Evolutionary conservation across 2,113 vertebrate genomes (phyloP), one percentile per base, ranked within the genome.

Genomic region (Sapajus apella): DNA sequence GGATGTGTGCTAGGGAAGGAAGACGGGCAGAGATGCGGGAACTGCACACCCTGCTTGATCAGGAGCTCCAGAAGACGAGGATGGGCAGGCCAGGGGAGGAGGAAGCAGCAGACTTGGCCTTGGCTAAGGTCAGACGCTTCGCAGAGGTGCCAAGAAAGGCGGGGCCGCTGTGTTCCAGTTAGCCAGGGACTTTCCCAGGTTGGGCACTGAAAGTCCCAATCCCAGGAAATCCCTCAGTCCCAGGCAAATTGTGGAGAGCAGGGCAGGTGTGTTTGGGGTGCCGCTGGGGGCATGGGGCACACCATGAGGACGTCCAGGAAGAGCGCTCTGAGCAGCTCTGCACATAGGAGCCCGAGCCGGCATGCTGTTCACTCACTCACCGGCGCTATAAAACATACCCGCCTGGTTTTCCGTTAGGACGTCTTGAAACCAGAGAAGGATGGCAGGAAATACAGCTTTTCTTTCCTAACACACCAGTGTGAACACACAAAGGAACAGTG

Each of bases 331-430:
- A 37, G 50, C 52, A 56, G 52, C 18, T 56, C 79, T 56, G 79
- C 1, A 23, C 52, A 27, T 5, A 1, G 5, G 23, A 58, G 79
- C 50, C 20, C n/a, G 16, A 2, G 2, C 3, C 1, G 0, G 35
- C 27, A 8, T 9, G 76, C 76, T 50, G 6, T 16, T 47, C 9
- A 35, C 4, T 37, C 52, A 2, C 6, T 2, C 52, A 8, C 21
- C 1, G 2, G 25, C 16, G 21, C 25, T 40, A 5, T 61, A 27
- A 82, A 12, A 23, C 12, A 0, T 37, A 37, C 17, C 21, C 27
- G 25, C 30, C 25, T 27, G 14, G 16, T 14, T n/a, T 37, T 20
- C 50, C 35, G 23, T 56, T 4, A n/a, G 35, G 37, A 23, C 13
- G 12, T 56, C 50, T 55, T 37, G 6, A 55, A 23, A 23, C 35